Conservation (phyloP, 2,888 invertebrate genomes). For the Dasysyrphus albostriatus region DNA sequence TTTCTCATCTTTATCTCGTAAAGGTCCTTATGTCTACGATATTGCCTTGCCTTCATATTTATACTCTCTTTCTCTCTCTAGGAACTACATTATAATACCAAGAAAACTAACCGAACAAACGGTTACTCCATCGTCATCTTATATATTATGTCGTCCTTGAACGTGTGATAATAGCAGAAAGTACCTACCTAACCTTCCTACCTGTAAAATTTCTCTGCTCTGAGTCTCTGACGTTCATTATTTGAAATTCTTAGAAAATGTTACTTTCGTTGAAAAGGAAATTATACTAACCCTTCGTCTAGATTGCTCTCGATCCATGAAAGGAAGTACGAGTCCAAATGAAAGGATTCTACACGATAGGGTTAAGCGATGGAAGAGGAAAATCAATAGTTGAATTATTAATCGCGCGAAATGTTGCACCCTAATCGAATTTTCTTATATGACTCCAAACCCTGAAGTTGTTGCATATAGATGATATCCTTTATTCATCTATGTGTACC, state of each 20-base stretch:
- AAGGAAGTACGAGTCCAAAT: constrained; percentile 7
- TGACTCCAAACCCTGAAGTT: neutral
- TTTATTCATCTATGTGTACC: neutral
- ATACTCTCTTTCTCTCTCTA: too few species aligned
- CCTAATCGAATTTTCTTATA: constrained; percentile 3
- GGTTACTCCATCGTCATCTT: constrained; percentile 15
- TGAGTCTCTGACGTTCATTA: neutral
- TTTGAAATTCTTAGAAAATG: constrained; percentile 12
- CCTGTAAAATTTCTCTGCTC: neutral
- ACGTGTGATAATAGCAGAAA: constrained; percentile 10
- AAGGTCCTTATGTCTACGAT: constrained; percentile 9
- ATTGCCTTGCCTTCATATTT: neutral
- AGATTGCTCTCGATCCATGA: neutral
- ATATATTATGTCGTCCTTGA: constrained; percentile 14
- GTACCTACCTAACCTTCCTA: neutral
- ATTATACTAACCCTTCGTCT: constrained; percentile 18
- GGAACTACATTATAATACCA: constrained; percentile 9
- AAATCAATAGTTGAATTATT: constrained; percentile 26
- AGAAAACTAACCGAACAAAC: constrained; percentile 5
- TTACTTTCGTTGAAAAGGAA: constrained; percentile 3
- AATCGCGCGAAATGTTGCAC: constrained; percentile 27
- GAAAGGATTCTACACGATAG: neutral
- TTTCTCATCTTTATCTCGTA: neutral
- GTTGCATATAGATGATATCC: constrained; percentile 9
- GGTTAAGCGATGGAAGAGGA: neutral